These are phyloP conservation scores for Philypnodon macrostomus DNA, from an alignment of 2,797 vertebrate species.

Conservation along the genomic window DNA sequence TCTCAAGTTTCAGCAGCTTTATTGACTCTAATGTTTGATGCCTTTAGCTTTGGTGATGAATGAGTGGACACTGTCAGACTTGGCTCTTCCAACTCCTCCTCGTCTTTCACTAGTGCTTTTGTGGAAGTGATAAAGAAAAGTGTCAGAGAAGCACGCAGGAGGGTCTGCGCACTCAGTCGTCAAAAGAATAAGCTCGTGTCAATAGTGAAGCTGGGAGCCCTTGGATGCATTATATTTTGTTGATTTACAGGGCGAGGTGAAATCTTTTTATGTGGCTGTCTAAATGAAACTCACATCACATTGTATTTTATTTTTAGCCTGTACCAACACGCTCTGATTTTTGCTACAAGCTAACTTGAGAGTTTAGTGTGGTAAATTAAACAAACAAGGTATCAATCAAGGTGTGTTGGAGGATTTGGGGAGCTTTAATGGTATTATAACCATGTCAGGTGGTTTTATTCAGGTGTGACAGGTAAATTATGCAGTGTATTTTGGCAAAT, in stretches of 20 bases:
- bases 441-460: slow-evolving; percentile 25
- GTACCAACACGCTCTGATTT: slow-evolving; percentile 51
- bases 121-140: slow-evolving; percentile 83
- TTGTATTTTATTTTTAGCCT: slow-evolving; percentile 53
- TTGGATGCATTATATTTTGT: slow-evolving; percentile 62
- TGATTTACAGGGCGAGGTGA: slow-evolving; percentile 61
- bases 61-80: slow-evolving; percentile 71
- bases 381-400: slow-evolving; percentile 56
- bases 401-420: slow-evolving; percentile 24
- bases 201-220: slow-evolving; percentile 49
- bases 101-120: slow-evolving; percentile 82
- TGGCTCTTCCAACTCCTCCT: slow-evolving; percentile 44
- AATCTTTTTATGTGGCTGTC: slow-evolving; percentile 15
- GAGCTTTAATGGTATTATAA: slow-evolving; percentile 11
- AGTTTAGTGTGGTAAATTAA: slow-evolving; percentile 39
- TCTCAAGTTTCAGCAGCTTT: slow-evolving; percentile 91
- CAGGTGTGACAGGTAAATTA: slow-evolving; percentile 30
- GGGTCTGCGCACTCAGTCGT: too few relatives aligned
- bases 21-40: slow-evolving; percentile 85
- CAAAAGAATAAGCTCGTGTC: slow-evolving; percentile 67
- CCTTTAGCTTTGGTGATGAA: slow-evolving; percentile 88
- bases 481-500: too few relatives aligned
- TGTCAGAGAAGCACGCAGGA: slow-evolving; percentile 83
- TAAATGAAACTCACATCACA: slow-evolving; percentile 41
- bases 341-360: slow-evolving; percentile 40